phyloP scores from a whole-genome alignment of 1,140 invertebrate genomes.

The Microplitis mediator region DNA sequence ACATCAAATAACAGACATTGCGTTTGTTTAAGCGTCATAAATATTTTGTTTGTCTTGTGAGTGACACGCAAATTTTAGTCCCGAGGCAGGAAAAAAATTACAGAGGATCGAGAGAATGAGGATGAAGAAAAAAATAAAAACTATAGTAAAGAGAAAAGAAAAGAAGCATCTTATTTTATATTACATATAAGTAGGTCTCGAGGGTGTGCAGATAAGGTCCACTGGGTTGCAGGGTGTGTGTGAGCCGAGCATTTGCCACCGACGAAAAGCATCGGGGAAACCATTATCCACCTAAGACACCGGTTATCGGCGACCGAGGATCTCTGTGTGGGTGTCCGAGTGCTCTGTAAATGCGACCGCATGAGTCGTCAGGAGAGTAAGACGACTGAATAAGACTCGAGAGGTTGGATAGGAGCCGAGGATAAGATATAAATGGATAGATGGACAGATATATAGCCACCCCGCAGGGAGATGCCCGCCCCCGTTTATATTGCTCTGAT shows the following conservation, averaged over 20 bases:
- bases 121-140: background rate
- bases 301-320: constrained; percentile 45
- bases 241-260: constrained; percentile 21
- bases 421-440: background rate
- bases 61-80: background rate
- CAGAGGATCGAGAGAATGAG: background rate
- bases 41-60: too few species aligned
- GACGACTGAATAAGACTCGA: constrained; percentile 11
- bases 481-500: constrained; percentile 33
- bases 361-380: constrained; percentile 19
- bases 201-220: background rate
- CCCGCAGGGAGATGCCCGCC: constrained; percentile 45
- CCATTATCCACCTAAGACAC: constrained; percentile 48
- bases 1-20: too few species aligned
- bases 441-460: constrained; percentile 30
- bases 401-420: too few species aligned
- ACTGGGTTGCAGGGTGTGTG: too few species aligned
- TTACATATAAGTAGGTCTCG: constrained; percentile 1
- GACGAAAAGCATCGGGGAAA: constrained; percentile 39
- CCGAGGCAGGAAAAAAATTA: background rate
- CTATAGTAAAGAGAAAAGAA: background rate
- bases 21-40: too few species aligned
- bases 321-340: constrained; percentile 50
- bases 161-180: background rate
- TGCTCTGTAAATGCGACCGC: constrained; percentile 39